Percentiles rank a stretch among this genome's conserved stretches.
phyloP scores from a whole-genome alignment of 2,888 invertebrate species.

The Hydrotaea cyrtoneurina region DNA sequence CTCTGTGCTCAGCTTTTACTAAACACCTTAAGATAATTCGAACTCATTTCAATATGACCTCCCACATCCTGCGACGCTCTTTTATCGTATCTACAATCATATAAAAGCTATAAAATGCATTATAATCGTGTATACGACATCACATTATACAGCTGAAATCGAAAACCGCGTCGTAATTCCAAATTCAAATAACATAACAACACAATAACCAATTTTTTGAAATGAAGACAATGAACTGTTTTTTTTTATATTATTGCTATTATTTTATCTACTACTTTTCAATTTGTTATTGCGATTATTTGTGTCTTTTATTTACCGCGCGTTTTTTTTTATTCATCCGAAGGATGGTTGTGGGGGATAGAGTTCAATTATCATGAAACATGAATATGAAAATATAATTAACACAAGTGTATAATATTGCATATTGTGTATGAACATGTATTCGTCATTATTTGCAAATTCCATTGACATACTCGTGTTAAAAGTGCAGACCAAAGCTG shows the following conservation, averaged over 20 bases:
- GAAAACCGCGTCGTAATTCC: not conserved
- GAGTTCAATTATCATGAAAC: not conserved
- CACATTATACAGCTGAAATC: not conserved
- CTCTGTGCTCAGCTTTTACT: too few species aligned
- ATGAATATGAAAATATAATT: not conserved
- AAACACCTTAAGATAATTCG: too few species aligned
- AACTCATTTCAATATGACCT: too few species aligned
- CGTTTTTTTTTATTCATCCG: not conserved
- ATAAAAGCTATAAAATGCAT: too few species aligned
- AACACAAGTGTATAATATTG: constrained; percentile 2
- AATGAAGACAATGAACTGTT: constrained; percentile 13
- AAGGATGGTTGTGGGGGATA: not conserved
- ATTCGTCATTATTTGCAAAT: too few species aligned
- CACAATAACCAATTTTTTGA: not conserved
- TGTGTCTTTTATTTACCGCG: not conserved
- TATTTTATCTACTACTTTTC: not conserved
- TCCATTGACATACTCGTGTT: too few species aligned
- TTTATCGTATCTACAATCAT: too few species aligned
- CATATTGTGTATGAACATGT: not conserved
- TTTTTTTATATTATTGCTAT: not conserved
- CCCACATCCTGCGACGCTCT: too few species aligned
- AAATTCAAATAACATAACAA: not conserved
- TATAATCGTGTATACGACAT: too few species aligned
- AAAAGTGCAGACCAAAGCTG: too few species aligned
- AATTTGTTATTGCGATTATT: not conserved